Conservation (phyloP, 2,888 invertebrate species). For the Subacronicta megacephala region DNA sequence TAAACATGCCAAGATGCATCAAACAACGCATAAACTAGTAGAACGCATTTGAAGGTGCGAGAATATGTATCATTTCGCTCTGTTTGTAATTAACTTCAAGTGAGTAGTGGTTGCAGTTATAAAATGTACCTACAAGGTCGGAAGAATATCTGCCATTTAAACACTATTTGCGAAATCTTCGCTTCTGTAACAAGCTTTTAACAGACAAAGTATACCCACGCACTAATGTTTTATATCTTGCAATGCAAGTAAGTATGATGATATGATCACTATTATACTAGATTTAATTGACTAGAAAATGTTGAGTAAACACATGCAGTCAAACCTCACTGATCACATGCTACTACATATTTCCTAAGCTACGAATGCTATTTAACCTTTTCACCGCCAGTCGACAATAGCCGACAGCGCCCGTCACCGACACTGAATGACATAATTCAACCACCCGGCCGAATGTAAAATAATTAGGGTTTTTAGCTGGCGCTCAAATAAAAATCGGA, state of each 20-base stretch:
- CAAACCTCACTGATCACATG: conserved; percentile 44
- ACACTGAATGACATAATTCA: conserved; percentile 39
- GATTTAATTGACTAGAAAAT: conserved; percentile 39
- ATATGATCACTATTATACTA: too few relatives aligned
- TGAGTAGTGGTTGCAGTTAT: conserved; percentile 6
- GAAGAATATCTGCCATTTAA: conserved; percentile 24
- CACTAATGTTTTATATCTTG: too few relatives aligned
- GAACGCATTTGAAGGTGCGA: conserved; percentile 29
- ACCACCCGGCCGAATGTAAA: conserved; percentile 17
- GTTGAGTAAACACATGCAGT: conserved; percentile 39
- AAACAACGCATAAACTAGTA: conserved; percentile 35
- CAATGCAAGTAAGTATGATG: too few relatives aligned
- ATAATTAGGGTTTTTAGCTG: conserved; percentile 30
- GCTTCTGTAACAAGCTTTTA: conserved; percentile 11
- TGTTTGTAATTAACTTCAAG: conserved; percentile 21
- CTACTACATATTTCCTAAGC: conserved; percentile 26
- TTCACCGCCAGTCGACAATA: conserved; percentile 51
- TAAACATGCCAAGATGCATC: conserved; percentile 53
- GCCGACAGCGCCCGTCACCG: conserved; percentile 50
- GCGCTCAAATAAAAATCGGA: conserved; percentile 38
- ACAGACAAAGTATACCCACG: too few relatives aligned
- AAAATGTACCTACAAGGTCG: conserved; percentile 46
- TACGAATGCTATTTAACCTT: conserved; percentile 45
- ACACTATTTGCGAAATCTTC: conserved; percentile 41
- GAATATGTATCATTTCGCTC: conserved; percentile 23